phyloP scores from a whole-genome alignment of 1,140 invertebrate species.

The Psix sp. region DNA sequence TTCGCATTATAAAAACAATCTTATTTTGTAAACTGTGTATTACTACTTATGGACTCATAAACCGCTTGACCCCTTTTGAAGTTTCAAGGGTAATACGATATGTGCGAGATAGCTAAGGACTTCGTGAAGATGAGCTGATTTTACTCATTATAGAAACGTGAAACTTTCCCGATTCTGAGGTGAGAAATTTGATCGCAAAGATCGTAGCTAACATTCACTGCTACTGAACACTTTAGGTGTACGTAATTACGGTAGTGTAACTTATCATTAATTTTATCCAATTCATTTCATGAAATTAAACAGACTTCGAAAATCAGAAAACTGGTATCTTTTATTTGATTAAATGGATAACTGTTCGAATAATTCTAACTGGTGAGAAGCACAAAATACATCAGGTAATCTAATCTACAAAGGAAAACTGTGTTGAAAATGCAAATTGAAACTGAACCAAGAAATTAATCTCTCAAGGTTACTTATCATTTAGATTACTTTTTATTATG shows the following conservation, averaged over 20 bases:
- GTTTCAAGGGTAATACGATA: constrained; percentile 52
- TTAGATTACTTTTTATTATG: constrained; percentile 31
- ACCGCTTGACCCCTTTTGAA: constrained; percentile 53
- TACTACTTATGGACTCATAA: constrained; percentile 34
- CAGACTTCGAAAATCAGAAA: too few species aligned
- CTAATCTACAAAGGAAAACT: background rate
- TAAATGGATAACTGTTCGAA: too few species aligned
- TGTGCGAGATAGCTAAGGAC: constrained; percentile 3
- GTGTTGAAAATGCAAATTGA: background rate
- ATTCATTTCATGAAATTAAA: too few species aligned
- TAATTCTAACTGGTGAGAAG: too few species aligned
- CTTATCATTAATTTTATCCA: too few species aligned
- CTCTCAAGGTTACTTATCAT: constrained; percentile 29
- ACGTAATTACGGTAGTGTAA: too few species aligned
- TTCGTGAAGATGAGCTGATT: background rate
- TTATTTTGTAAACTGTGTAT: constrained; percentile 43
- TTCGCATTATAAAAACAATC: constrained; percentile 43
- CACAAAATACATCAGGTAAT: background rate
- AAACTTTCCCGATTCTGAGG: background rate
- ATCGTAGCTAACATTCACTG: too few species aligned
- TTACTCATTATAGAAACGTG: constrained; percentile 15
- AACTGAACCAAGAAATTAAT: constrained; percentile 9
- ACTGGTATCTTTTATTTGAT: too few species aligned
- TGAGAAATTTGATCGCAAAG: constrained; percentile 8
- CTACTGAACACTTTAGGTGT: too few species aligned